phyloP scores from a whole-genome alignment of 2,113 vertebrate species.

The Eublepharis macularius region DNA sequence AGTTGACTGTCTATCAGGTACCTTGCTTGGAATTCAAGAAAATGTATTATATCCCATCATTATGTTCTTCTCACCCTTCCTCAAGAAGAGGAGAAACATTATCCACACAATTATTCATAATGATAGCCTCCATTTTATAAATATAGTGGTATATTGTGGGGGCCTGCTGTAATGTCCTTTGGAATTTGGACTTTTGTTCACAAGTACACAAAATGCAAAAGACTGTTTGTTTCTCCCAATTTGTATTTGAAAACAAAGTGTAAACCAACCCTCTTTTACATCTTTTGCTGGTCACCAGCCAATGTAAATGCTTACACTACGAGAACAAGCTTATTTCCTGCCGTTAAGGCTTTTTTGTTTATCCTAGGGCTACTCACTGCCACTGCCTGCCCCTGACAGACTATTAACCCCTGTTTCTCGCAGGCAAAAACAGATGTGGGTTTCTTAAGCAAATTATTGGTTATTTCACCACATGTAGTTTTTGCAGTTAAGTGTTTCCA shows the following conservation, averaged over 20 bases:
- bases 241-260: slow-evolving; percentile 59
- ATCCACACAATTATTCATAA: slow-evolving; percentile 18
- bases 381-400: slow-evolving; percentile 83
- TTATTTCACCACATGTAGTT: slow-evolving; percentile 86
- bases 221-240: slow-evolving; percentile 59
- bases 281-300: slow-evolving; percentile 82
- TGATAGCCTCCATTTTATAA: not conserved
- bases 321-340: slow-evolving; percentile 93
- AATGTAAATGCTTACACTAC: slow-evolving; percentile 88
- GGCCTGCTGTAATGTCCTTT: not conserved
- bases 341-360: slow-evolving; percentile 89
- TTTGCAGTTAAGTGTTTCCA: slow-evolving; percentile 93
- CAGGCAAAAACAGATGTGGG: slow-evolving; percentile 88
- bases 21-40: not conserved
- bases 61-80: not conserved
- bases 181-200: slow-evolving; percentile 28
- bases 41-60: not conserved
- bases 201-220: slow-evolving; percentile 53
- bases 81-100: not conserved
- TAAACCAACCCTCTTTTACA: slow-evolving; percentile 84
- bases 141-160: not conserved
- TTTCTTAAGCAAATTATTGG: slow-evolving; percentile 93
- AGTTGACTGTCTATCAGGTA: not conserved
- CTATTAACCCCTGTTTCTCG: slow-evolving; percentile 88
- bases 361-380: slow-evolving; percentile 83